These are phyloP conservation scores for Lasioglossum lativentre DNA, from an alignment of 2,888 invertebrate genomes.

Conservation along the genomic window DNA sequence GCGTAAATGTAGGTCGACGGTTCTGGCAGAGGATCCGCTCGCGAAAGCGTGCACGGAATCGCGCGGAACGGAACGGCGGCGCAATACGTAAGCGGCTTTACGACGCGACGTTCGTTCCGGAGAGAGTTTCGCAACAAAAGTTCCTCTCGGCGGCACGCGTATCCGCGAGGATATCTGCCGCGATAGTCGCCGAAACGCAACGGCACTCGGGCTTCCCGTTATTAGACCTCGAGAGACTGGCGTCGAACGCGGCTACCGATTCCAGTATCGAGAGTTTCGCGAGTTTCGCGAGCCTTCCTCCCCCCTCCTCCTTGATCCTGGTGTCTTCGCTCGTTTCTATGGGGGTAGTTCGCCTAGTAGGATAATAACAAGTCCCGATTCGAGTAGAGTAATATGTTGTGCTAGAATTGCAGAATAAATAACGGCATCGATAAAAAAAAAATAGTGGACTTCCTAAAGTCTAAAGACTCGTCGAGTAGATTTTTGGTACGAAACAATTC, in stretches of 20 bases:
- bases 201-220: conserved; percentile 4
- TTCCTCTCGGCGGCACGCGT: not conserved
- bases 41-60: not conserved
- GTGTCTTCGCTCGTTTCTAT: too few relatives aligned
- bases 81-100: conserved; percentile 25
- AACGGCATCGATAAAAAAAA: too few relatives aligned
- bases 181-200: conserved; percentile 14
- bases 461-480: too few relatives aligned
- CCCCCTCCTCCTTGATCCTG: not conserved
- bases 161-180: conserved; percentile 11
- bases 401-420: too few relatives aligned
- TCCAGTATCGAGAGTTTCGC: not conserved
- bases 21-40: not conserved
- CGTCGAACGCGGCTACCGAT: not conserved
- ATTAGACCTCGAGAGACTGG: conserved; percentile 18
- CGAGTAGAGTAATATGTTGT: too few relatives aligned
- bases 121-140: conserved; percentile 18
- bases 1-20: not conserved
- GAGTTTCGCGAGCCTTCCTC: not conserved
- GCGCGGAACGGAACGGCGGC: not conserved
- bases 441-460: too few relatives aligned
- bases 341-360: too few relatives aligned
- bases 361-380: too few relatives aligned
- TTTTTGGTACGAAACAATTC: too few relatives aligned
- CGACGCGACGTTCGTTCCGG: conserved; percentile 14